Evolutionary conservation across 2,113 vertebrate genomes (phyloP), one percentile per base, ranked within the genome.

Genomic region (Oryctolagus cuniculus): DNA sequence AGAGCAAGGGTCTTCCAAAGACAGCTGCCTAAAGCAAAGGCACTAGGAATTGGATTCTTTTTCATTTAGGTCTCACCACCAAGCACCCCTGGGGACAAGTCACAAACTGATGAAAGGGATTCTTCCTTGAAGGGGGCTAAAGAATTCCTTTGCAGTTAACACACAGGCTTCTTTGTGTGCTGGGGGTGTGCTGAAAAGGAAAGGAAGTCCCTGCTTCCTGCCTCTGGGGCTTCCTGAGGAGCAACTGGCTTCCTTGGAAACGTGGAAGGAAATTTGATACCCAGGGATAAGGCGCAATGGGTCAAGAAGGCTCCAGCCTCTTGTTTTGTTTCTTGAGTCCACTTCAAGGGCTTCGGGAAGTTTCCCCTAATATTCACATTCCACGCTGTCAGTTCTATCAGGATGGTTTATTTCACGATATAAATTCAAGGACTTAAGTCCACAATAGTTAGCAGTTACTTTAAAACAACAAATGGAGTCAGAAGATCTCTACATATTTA

Each of bases 191-290:
- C 24, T 27, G 21, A 66, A 86, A 90, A 87, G 77, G 55, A 89
- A 78, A 75, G 89, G 58, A 83, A 91, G 44, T 67, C 12, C 4
- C 19, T 12, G 25, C 69, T 75, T 94, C 72, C 85, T 92, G 80
- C 1, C 63, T 38, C 55, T 5, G 13, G 38, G 7, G 4, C 24
- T 81, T 90, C 67, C 61, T 61, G 31, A 77, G 27, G 27, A 80
- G 27, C 49, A 74, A 29, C 6, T 6, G 67, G 21, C 74, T 79
- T 90, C 17, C 72, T 10, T 70, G 64, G 27, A 36, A 79, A 64
- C 19, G 19, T 29, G 63, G 55, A 73, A 95, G 74, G 86, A 94
- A 94, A 67, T 36, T 6, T 27, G 31, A 63, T 31, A 19, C 36
- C 55, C 15, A 0, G 0, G 29, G 34, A 24, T 36, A 38, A 90